Base-by-base conservation (phyloP, 2,113 vertebrate species). In the Thymallus thymallus region DNA sequence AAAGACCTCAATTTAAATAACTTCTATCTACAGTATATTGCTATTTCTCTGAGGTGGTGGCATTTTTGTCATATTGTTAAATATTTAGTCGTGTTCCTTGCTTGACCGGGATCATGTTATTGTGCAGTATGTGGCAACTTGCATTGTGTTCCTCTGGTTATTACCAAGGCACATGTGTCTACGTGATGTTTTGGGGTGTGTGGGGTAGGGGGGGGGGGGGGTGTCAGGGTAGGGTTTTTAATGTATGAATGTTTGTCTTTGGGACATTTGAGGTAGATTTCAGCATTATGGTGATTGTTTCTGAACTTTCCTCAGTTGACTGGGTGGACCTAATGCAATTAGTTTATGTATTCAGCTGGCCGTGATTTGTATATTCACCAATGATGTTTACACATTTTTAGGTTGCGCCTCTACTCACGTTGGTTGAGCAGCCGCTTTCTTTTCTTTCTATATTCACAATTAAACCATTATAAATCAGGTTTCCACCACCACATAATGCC, bases 381-480 rank as follows among this genome's bases (percentile, higher is more conserved):
- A 64, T 64, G 35, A 41, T 41, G 35, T 41, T 41, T 41, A 10
- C 35, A 41, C 7, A 41, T 41, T 41, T 41, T 41, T 41, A 41
- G 35, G 35, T 41, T 26, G 26, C 26, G 26, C 26, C 26, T 26
- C 26, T 26, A 26, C 26, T 26, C 26, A 26, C 26, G 26, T 26
- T 26, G 26, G 26, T 26, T 41, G 35, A 41, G 9, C 35, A 41
- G 9, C 9, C 9, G 5, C 30, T 41, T 35, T 35, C n/a, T n/a
- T 26, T 26, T 46, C 9, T 29, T 30, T 18, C 10, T 30, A 16
- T 29, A 64, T 16, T 64, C 23, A 30, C 62, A 6, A 14, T 22
- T 64, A 60, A 60, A 60, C 46, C 46, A 68, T 30, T 10, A 63
- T 74, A 80, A 79, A 88, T 84, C 86, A 89, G 88, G 86, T 85